Evolutionary conservation across 2,888 invertebrate genomes (phyloP).

Genomic region (Spilosoma lubricipeda): DNA sequence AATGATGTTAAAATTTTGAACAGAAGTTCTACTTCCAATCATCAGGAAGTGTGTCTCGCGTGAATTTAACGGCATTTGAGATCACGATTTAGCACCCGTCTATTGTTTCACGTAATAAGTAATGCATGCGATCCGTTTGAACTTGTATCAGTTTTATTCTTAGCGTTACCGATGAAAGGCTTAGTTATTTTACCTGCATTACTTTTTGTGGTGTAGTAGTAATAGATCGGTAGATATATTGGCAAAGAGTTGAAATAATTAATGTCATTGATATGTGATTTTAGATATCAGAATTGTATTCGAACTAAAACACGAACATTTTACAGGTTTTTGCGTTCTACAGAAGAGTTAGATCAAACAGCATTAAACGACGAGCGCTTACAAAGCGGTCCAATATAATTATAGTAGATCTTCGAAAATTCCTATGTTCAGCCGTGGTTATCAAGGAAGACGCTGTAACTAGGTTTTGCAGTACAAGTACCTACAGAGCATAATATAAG

Average conservation of each 20-base stretch:
- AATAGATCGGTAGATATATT: neutral
- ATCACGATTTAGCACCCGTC: conserved; percentile 56
- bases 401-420: neutral
- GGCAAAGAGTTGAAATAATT: neutral
- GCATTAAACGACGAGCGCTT: neutral
- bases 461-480: neutral
- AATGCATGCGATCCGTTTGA: conserved; percentile 49
- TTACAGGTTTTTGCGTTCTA: neutral
- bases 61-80: conserved; percentile 64
- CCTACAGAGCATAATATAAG: neutral
- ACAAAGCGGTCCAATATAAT: neutral
- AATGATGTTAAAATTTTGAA: neutral
- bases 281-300: too few species aligned
- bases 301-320: neutral
- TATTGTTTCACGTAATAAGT: conserved; percentile 58
- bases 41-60: conserved; percentile 54
- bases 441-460: neutral
- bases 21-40: neutral
- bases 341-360: neutral
- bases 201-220: conserved; percentile 7
- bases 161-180: conserved; percentile 24
- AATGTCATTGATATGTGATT: neutral
- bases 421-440: neutral
- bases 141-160: conserved; percentile 45
- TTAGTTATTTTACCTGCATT: conserved; percentile 35